A percentile compares a stretch with the other conserved stretches of the same genome.
phyloP scores from a whole-genome alignment of 2,797 vertebrate species.

The Crocidura indochinensis region DNA sequence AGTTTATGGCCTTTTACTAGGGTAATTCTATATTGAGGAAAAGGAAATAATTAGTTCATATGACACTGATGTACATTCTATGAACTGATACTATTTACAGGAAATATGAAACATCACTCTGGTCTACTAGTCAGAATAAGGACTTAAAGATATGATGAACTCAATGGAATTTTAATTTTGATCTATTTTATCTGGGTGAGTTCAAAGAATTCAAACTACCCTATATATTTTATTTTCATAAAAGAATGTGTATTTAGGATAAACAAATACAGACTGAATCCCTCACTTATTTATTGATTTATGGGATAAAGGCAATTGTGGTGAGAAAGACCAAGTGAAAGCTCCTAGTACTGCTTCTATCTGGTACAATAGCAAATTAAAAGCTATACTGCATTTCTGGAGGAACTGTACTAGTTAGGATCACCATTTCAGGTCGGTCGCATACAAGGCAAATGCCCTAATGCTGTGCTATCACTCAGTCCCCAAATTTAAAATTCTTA shows the following conservation, averaged over 20 bases:
- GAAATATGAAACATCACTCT: background rate
- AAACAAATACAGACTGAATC: background rate
- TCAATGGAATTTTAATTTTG: background rate
- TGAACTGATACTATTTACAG: background rate
- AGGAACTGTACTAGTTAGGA: no score
- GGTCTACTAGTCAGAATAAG: background rate
- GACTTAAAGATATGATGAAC: background rate
- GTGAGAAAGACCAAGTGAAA: background rate
- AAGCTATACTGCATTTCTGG: background rate
- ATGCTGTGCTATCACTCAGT: no score
- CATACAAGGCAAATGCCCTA: no score
- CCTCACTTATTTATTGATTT: background rate
- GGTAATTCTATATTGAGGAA: background rate
- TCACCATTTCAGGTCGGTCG: no score
- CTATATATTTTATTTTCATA: background rate
- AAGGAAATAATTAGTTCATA: background rate
- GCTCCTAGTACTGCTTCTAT: background rate
- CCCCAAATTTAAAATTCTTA: background rate
- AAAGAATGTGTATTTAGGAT: background rate
- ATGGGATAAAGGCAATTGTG: background rate
- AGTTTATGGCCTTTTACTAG: background rate
- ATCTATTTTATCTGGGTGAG: background rate
- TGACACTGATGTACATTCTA: background rate
- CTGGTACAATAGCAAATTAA: background rate
- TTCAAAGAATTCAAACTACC: background rate